phyloP scores from a whole-genome alignment of 2,888 invertebrate genomes.

The Drosophila pegasa region DNA sequence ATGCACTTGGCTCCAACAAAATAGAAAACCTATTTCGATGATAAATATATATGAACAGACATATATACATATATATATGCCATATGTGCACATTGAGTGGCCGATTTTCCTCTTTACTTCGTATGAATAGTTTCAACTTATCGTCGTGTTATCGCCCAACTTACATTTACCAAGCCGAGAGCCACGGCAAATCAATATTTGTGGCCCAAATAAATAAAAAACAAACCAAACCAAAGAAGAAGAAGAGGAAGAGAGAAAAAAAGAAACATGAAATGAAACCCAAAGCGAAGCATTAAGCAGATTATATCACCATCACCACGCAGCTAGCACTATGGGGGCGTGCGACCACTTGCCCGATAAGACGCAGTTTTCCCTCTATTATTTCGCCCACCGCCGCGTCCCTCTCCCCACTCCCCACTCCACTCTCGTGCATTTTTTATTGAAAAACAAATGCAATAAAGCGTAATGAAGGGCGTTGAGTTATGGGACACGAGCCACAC shows the following conservation, averaged over 20 bases:
- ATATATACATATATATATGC: neutral
- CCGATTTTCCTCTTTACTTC: slow-evolving; percentile 12
- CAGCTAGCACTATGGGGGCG: slow-evolving; percentile 24
- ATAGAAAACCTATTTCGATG: slow-evolving; percentile 23
- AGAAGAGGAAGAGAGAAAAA: neutral
- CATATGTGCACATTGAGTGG: slow-evolving; percentile 33
- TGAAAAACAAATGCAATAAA: slow-evolving; percentile 21
- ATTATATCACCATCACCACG: slow-evolving; percentile 45
- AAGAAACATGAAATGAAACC: slow-evolving; percentile 28
- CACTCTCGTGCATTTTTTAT: slow-evolving; percentile 32
- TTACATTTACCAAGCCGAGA: slow-evolving; percentile 42
- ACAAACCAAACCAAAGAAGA: too few relatives aligned
- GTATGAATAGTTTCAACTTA: slow-evolving; percentile 38
- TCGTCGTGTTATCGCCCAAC: slow-evolving; percentile 49
- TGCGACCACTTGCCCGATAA: slow-evolving; percentile 56
- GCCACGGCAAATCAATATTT: slow-evolving; percentile 70
- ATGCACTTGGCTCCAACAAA: slow-evolving; percentile 66
- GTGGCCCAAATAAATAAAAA: slow-evolving; percentile 59
- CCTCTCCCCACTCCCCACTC: neutral
- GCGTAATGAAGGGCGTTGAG: slow-evolving; percentile 1
- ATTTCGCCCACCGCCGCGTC: neutral
- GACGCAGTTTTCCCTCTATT: slow-evolving; percentile 12
- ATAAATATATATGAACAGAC: neutral
- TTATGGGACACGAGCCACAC: neutral
- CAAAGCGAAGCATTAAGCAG: slow-evolving; percentile 37